A percentile compares a stretch with the other conserved stretches of the same genome.
phyloP scores from a whole-genome alignment of 2,797 vertebrate genomes.

The Ibycter americanus region DNA sequence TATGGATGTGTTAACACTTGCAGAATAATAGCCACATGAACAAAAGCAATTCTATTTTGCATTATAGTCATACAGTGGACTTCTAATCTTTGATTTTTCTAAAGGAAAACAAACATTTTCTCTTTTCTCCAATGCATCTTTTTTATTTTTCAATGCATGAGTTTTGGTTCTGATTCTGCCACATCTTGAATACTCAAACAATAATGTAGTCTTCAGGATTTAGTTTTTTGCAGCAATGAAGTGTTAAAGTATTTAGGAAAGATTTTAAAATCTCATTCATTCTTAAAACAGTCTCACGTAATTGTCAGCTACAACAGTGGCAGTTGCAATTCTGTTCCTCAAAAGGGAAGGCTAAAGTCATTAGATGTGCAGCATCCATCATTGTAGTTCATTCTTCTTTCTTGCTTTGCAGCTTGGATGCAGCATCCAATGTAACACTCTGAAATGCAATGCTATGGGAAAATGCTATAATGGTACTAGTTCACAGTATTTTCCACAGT shows the following conservation, averaged over 20 bases:
- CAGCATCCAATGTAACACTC: neutral
- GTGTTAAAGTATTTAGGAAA: neutral
- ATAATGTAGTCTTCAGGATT: neutral
- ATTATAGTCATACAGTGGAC: neutral
- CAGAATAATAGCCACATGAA: neutral
- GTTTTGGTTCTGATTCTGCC: neutral
- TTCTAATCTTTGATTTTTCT: neutral
- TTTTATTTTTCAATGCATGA: neutral
- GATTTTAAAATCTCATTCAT: neutral
- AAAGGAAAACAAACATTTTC: neutral
- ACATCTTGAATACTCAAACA: neutral
- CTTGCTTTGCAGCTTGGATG: neutral
- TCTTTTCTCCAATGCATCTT: neutral
- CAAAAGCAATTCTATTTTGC: neutral
- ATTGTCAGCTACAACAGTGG: neutral
- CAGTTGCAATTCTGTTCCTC: neutral
- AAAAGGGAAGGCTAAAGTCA: neutral
- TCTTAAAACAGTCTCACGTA: neutral
- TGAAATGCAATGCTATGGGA: neutral
- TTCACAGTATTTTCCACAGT: neutral
- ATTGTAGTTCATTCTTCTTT: neutral
- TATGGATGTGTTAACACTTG: neutral
- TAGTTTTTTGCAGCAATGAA: neutral
- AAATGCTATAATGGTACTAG: neutral
- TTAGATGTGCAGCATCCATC: neutral